Evolutionary conservation across 2,797 vertebrate genomes (phyloP).

Genomic region (Sebastes nivosus): DNA sequence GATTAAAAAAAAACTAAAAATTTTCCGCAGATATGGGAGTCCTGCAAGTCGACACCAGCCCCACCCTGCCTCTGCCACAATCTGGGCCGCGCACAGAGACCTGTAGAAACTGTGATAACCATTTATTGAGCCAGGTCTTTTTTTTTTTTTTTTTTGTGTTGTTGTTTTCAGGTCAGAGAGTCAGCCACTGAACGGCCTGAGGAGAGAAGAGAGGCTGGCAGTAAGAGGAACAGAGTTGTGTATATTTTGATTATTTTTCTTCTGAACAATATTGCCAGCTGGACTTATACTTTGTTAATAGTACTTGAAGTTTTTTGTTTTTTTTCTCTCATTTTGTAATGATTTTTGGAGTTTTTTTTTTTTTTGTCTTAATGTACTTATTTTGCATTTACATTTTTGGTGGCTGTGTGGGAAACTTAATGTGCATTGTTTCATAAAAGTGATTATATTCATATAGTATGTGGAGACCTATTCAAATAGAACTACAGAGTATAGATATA

Average conservation of each 20-base stretch:
- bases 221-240: conserved; percentile 38
- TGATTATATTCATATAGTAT: conserved; percentile 73
- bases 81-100: conserved; percentile 81
- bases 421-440: conserved; percentile 64
- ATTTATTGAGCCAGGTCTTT: conserved; percentile 87
- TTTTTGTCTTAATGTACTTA: conserved; percentile 62
- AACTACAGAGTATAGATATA: conserved; percentile 69
- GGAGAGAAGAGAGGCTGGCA: conserved; percentile 58
- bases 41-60: conserved; percentile 33
- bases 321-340: conserved; percentile 82
- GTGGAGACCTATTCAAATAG: conserved; percentile 53
- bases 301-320: conserved; percentile 95
- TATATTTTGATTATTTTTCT: conserved; percentile 71
- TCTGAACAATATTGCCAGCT: conserved; percentile 89
- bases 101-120: conserved; percentile 89
- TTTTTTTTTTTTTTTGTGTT: conserved; percentile 1
- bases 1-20: neutral
- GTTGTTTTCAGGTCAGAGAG: conserved; percentile 67
- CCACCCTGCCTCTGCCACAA: conserved; percentile 70
- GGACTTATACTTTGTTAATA: conserved; percentile 90
- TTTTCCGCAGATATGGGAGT: conserved; percentile 13
- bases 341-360: conserved; percentile 58
- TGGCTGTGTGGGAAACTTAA: conserved; percentile 62
- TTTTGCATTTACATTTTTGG: conserved; percentile 61
- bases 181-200: conserved; percentile 62